A percentile compares a stretch with the other conserved stretches of the same genome.
phyloP scores from a whole-genome alignment of 2,888 invertebrate genomes.

The Cephus sareptanus region DNA sequence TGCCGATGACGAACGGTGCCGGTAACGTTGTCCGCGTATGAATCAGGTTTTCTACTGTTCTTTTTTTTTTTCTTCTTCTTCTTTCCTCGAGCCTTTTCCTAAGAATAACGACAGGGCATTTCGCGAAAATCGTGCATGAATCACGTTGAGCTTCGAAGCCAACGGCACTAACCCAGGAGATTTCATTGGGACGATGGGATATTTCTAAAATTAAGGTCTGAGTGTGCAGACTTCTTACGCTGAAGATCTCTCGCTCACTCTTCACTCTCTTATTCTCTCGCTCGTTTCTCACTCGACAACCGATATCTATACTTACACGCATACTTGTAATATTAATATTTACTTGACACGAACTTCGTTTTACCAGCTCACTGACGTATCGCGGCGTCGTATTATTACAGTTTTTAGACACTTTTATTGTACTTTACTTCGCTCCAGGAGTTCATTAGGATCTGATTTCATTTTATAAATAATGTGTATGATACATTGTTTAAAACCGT shows the following conservation, averaged over 20 bases:
- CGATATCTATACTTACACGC: not conserved
- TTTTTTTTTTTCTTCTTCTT: too few relatives aligned
- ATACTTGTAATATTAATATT: constrained; percentile 5
- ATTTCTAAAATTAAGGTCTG: constrained; percentile 3
- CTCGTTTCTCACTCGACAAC: not conserved
- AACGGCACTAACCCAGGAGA: constrained; percentile 1
- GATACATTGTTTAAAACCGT: too few relatives aligned
- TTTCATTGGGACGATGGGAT: constrained; percentile 1
- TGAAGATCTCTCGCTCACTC: not conserved
- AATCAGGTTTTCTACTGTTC: not conserved
- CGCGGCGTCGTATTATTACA: too few relatives aligned
- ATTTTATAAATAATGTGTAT: too few relatives aligned
- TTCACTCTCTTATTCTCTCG: not conserved
- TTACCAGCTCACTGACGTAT: too few relatives aligned
- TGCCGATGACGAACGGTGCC: not conserved
- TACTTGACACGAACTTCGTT: not conserved
- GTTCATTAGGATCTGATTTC: too few relatives aligned
- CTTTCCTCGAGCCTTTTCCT: constrained; percentile 19
- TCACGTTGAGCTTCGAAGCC: constrained; percentile 26
- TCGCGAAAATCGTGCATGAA: constrained; percentile 27
- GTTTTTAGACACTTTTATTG: too few relatives aligned
- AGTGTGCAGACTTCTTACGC: not conserved
- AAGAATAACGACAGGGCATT: constrained; percentile 38
- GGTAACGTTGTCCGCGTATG: not conserved
- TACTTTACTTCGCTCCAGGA: too few relatives aligned